Evolutionary conservation across 2,888 invertebrate genomes (phyloP), one percentile per base, ranked within the genome.

Genomic region (Latrodectus hesperus): DNA sequence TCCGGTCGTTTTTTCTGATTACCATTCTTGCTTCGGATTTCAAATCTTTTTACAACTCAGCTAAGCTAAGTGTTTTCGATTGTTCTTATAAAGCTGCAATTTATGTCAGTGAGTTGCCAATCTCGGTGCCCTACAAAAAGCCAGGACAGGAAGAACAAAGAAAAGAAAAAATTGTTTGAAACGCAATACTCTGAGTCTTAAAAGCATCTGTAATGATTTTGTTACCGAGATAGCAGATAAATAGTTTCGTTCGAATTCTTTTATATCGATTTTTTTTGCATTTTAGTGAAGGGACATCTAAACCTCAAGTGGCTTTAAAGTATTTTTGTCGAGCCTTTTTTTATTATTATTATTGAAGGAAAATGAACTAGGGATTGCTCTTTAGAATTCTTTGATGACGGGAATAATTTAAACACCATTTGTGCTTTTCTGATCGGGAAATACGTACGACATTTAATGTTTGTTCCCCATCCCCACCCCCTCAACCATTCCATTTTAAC

Each of bases 361-460:
- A 73, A 73, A 84, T 71, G 73, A 68, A 82, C 22, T 60, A 80
- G 68, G 60, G 51, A 72, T 49, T 52, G 67, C 74, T 38, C 75
- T 72, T 68, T 75, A 74, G 67, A 72, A 78, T 72, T 78, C 78
- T 67, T 84, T 78, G 79, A 70, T 79, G 79, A 78, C 55, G 64
- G 52, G 74, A 73, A 79, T 79, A 84, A 84, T 84, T 84, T 84
- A 84, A 84, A 84, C 79, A 79, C 74, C 84, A 84, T 78, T 84
- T 78, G 72, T 71, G 72, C 68, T 84, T 70, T 64, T 72, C 38
- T 71, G 82, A 82, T 82, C 77, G 64, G 22, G 65, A 53, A 73
- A 84, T 72, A 72, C 73, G 78, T 22, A 38, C 53, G 78, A 84
- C 84, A 73, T 73, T 84, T 73, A 67, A 78, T 67, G 78, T n/a